Percentiles rank a stretch among this genome's conserved stretches.
Conservation (phyloP, 2,113 vertebrate species). For the Labeo rohita region DNA sequence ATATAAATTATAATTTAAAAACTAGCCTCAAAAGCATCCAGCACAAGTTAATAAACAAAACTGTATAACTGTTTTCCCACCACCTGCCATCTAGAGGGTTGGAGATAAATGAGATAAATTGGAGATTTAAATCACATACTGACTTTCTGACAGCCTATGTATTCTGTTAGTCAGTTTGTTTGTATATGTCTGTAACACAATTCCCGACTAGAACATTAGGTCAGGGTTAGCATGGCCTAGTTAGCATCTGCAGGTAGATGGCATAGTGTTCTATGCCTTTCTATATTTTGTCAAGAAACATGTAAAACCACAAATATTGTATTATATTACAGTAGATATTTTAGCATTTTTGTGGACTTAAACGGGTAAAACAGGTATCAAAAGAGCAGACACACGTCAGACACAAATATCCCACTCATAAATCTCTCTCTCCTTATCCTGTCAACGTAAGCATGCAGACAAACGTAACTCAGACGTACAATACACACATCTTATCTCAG, state of each 20-base stretch:
- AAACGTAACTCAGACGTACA: neutral
- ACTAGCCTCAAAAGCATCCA: neutral
- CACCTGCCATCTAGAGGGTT: neutral
- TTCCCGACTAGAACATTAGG: neutral
- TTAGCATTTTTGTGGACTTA: neutral
- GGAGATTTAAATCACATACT: neutral
- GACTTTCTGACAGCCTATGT: neutral
- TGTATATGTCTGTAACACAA: neutral
- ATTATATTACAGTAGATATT: conserved; percentile 8
- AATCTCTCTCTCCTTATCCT: neutral
- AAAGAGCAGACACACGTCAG: neutral
- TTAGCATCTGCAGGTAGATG: neutral
- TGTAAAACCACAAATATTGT: neutral
- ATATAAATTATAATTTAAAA: neutral
- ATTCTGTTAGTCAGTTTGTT: neutral
- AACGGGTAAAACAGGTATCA: neutral
- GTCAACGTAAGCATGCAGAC: neutral
- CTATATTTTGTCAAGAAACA: neutral
- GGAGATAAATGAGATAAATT: no score
- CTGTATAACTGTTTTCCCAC: neutral
- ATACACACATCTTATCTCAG: neutral
- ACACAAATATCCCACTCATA: conserved; percentile 7
- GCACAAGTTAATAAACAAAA: neutral
- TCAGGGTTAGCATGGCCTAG: neutral
- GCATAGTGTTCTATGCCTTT: neutral